Conservation (phyloP, 2,888 invertebrate genomes). For the Pardosa pseudoannulata region DNA sequence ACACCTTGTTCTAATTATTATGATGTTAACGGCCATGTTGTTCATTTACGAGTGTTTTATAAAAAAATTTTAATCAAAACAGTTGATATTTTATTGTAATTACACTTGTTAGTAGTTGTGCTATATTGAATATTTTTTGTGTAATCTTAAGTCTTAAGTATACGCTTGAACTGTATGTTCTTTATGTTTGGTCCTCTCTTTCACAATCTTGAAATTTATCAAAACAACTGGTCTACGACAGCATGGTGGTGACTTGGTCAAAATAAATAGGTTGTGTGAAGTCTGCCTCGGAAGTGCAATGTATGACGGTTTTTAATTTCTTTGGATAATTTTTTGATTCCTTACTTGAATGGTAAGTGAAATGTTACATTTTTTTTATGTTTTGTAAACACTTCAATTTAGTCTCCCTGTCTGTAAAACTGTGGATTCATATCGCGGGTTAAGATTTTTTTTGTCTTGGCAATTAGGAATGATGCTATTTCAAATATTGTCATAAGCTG, state of each 20-base stretch:
- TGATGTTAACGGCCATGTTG: slow-evolving; percentile 70
- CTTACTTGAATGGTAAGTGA: background rate
- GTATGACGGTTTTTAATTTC: slow-evolving; percentile 35
- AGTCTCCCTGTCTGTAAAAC: background rate
- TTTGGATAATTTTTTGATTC: slow-evolving; percentile 19
- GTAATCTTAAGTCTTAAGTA: background rate
- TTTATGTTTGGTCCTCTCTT: slow-evolving; percentile 19
- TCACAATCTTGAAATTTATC: slow-evolving; percentile 45
- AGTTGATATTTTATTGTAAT: slow-evolving; percentile 24
- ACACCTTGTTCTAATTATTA: slow-evolving; percentile 50
- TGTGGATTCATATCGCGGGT: too few relatives aligned
- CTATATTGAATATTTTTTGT: background rate
- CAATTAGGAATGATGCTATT: too few relatives aligned
- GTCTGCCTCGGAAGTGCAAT: slow-evolving; percentile 19
- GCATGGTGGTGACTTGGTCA: slow-evolving; percentile 69
- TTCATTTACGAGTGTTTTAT: slow-evolving; percentile 56
- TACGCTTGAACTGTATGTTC: slow-evolving; percentile 20
- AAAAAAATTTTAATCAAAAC: slow-evolving; percentile 53
- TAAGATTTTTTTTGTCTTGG: too few relatives aligned
- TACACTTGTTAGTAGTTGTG: background rate
- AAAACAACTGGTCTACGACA: slow-evolving; percentile 71
- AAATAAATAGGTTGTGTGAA: slow-evolving; percentile 70
- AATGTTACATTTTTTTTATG: background rate
- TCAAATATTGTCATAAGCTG: too few relatives aligned
- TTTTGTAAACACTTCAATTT: background rate